Evolutionary conservation across 2,888 invertebrate genomes (phyloP), one percentile per base, ranked within the genome.

Genomic region (Lapara coniferarum): DNA sequence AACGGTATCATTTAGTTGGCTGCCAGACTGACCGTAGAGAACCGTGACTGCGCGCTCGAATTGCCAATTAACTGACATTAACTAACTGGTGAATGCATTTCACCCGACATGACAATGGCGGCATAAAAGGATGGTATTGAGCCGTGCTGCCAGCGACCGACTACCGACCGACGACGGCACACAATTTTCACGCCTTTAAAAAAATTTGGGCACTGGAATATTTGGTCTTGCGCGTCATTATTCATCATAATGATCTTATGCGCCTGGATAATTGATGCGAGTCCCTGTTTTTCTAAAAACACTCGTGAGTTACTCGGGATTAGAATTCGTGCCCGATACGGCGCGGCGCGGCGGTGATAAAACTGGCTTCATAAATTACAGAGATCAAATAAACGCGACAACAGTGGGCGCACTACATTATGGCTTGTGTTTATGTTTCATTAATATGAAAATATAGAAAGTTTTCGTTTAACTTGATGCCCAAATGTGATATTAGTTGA

Each of bases 61-160:
- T 83, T 81, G 81, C 81, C 84, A 85, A 84, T 83, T 83, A 84
- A 82, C 79, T 78, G 78, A 79, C 81, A 82, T 81, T 83, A 80
- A 81, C 80, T 79, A 73, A 70, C 70, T 70, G 67, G 80, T 74
- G 80, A 77, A 75, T 76, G 76, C 80, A 79, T 81, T 79, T 78
- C 81, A 79, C 74, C 77, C 72, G 74, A 75, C 71, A 72, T 75
- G 77, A 75, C 74, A 73, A 74, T 77, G 77, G 75, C 78, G 75
- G 71, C 74, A 76, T 66, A 55, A 66, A 56, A 66, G 55, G 56
- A 66, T 56, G 66, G 66, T 59, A 66, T 66, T 25, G 69, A 49
- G 51, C 55, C 55, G 69, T n/a, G 56, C 37, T 58, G 51, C 66
- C n/a, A 37, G 30, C 30, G 46, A 49, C 44, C 25, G 30, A 49